Evolutionary conservation across 2,888 invertebrate species (phyloP), one percentile per base, ranked within the genome.

Genomic region (Philereme transversata): DNA sequence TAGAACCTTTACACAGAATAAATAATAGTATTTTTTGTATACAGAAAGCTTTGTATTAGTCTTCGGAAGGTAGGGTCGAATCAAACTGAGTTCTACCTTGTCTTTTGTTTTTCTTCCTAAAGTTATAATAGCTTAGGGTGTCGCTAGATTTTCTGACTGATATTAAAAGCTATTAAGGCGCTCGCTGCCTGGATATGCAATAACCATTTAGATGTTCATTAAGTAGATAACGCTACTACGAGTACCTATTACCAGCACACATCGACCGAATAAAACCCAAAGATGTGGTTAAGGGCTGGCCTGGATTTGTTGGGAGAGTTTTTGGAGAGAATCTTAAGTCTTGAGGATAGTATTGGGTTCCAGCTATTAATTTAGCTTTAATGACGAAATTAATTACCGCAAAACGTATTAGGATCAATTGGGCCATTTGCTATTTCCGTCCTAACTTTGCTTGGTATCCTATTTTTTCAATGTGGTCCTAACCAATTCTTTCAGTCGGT

Each of bases 231-330:
- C 64, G 60, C 43, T 61, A 48, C 44, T 54, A 56, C 22, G 22
- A 22, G 22, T 22, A 2, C 52, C 57, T 62, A 62, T 69, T 55
- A 60, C 64, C 49, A 60, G 56, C 50, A 60, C 57, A 52, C 58
- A 65, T 64, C 49, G 57, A 46, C 58, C 67, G 61, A 67, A 71
- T 71, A 70, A 51, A 70, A 75, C 68, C 68, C 59, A 72, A 72
- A 72, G 71, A 70, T 69, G 65, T 53, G 57, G 63, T 60, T 75
- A 43, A 57, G 51, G 47, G 6, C 36, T 7, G 11, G 22, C 7
- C 11, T 9, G 11, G 44, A 45, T 45, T 45, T 45, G 22, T 45
- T 45, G 10, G 45, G 4, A 10, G 43, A 22, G 22, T 22, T 22
- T 22, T 22, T 22, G 22, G 22, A 22, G 22, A 22, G 22, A 22